Evolutionary conservation across 2,888 invertebrate species (phyloP), one percentile per base, ranked within the genome.

Genomic region (Microctonus brassicae): DNA sequence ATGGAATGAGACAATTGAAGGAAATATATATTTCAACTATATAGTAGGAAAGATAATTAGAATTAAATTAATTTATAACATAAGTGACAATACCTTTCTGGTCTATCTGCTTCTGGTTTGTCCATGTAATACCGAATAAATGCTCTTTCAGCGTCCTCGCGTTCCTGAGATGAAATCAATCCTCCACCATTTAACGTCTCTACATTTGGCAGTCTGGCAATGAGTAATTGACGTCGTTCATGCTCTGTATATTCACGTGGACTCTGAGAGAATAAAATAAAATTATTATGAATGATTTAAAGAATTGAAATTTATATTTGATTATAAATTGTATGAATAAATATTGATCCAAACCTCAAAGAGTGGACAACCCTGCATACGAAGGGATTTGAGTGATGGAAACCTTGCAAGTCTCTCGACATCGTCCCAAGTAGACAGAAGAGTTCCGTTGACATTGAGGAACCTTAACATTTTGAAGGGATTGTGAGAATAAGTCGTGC

Each of bases 41-140:
- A n/a, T 29, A 7, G 29, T 29, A 29, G 7, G 7, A 29, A 3
- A 29, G 7, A 5, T 3, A 29, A 5, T 29, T 29, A 29, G 7
- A 29, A 29, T 7, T 7, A 29, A 5, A 5, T 29, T 5, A 29
- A 29, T 29, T 29, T 3, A n/a, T n/a, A n/a, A n/a, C n/a, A n/a
- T n/a, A n/a, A n/a, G n/a, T n/a, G n/a, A n/a, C n/a, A n/a, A n/a
- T n/a, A 94, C 94, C 95, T 93, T 78, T 93, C 92, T 10, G 96
- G 96, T 42, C 94, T 90, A 81, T 95, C 94, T 70, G 93, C 92
- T 87, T 94, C 94, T 0, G 95, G 94, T 81, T 94, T 93, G 84
- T 96, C 94, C 94, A 96, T 94, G 87, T 95, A 97, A 85, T 95
- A 93, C 72, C 98, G 91, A 80, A 98, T 95, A 88, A 97, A 98